A percentile compares a stretch with the other conserved stretches of the same genome.
These are phyloP conservation scores for Chydorus sphaericus DNA, from an alignment of 2,888 invertebrate species.

Conservation along the genomic window DNA sequence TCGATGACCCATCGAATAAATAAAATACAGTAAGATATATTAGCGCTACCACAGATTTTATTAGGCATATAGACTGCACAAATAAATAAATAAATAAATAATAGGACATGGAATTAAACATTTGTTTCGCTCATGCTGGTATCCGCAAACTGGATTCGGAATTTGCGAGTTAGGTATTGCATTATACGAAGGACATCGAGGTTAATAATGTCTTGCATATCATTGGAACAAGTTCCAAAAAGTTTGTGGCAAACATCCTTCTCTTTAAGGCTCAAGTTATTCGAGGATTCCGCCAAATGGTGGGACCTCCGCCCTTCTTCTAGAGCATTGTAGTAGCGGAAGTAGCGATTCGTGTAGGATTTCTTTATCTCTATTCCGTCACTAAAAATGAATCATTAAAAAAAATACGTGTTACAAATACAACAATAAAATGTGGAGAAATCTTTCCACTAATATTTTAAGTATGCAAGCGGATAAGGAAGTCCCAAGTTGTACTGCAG, in stretches of 20 bases:
- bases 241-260: background rate
- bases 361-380: background rate
- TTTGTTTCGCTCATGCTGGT: too few relatives aligned
- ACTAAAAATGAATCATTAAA: background rate
- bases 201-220: background rate
- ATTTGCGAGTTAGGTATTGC: background rate
- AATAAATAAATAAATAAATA: too few relatives aligned
- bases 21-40: too few relatives aligned
- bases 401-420: background rate
- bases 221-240: background rate
- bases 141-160: background rate
- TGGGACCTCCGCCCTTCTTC: background rate
- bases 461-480: too few relatives aligned
- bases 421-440: background rate
- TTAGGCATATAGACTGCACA: too few relatives aligned
- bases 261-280: background rate
- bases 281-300: background rate
- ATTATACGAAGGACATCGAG: background rate
- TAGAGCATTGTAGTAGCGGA: constrained; percentile 1
- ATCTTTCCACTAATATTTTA: too few relatives aligned
- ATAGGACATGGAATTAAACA: background rate
- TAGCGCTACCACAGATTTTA: too few relatives aligned
- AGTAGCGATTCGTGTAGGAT: background rate
- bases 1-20: too few relatives aligned
- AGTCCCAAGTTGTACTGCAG: too few relatives aligned